These are phyloP conservation scores for Xestia sexstrigata DNA, from an alignment of 2,888 invertebrate genomes.

Conservation along the genomic window DNA sequence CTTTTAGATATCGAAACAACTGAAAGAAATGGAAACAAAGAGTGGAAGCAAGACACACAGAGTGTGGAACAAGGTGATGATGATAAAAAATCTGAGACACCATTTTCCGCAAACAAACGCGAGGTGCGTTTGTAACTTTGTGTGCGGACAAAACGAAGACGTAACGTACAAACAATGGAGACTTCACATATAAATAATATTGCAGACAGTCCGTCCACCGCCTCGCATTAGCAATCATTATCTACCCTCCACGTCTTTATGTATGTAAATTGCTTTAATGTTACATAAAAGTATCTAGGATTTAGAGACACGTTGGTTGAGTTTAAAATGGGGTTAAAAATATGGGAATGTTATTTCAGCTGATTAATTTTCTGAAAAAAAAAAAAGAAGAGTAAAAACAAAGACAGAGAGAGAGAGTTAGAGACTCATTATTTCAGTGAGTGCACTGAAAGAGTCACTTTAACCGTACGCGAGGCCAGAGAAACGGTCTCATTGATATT, in stretches of 20 bases:
- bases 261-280: slow-evolving; percentile 52
- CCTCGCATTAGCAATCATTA: slow-evolving; percentile 58
- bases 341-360: not conserved
- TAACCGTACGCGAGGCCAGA: not conserved
- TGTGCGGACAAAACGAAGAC: not conserved
- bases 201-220: slow-evolving; percentile 20
- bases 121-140: no score
- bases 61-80: no score
- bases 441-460: not conserved
- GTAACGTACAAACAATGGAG: slow-evolving; percentile 42
- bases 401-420: no score
- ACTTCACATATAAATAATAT: slow-evolving; percentile 46
- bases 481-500: no score
- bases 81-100: no score
- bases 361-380: not conserved
- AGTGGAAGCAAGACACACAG: no score
- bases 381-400: not conserved
- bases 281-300: slow-evolving; percentile 6
- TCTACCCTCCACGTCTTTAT: slow-evolving; percentile 32
- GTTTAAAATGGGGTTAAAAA: slow-evolving; percentile 4
- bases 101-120: no score
- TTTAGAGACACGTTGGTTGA: not conserved
- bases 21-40: no score
- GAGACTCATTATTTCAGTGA: no score
- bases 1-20: no score